Percentiles rank a stretch among this genome's conserved stretches.
These are phyloP conservation scores for Bufo gargarizans DNA, from an alignment of 2,113 vertebrate genomes.

Conservation along the genomic window DNA sequence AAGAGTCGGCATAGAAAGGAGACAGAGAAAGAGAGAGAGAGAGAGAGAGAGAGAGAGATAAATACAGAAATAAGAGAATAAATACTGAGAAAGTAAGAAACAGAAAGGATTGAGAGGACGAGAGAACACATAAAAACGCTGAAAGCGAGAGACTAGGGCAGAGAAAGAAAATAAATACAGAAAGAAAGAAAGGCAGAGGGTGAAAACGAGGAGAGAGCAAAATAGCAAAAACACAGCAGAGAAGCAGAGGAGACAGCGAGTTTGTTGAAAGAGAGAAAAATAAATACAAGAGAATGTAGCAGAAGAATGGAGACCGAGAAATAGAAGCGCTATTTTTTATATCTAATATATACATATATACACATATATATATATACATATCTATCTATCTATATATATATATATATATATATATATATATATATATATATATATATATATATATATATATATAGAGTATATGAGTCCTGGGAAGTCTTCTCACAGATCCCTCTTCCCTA, in stretches of 20 bases:
- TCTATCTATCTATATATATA: no score
- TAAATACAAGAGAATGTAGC: neutral
- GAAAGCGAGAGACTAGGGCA: neutral
- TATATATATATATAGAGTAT: no score
- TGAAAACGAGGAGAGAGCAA: no score
- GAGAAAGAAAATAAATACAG: no score
- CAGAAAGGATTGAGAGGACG: neutral
- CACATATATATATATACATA: no score
- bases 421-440: no score
- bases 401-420: no score
- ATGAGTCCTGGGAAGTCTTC: no score
- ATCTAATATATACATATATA: neutral
- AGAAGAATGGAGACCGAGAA: neutral
- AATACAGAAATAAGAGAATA: no score
- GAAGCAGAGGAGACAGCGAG: no score
- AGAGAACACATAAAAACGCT: neutral
- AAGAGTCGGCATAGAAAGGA: neutral
- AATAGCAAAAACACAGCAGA: no score
- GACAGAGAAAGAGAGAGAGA: neutral
- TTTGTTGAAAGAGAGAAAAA: neutral
- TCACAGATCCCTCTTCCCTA: no score
- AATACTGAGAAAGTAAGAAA: neutral
- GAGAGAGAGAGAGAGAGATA: neutral
- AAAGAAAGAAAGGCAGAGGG: neutral
- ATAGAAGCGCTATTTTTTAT: neutral